Evolutionary conservation across 2,888 invertebrate genomes (phyloP), one percentile per base, ranked within the genome.

Genomic region (Cerastoderma edule): DNA sequence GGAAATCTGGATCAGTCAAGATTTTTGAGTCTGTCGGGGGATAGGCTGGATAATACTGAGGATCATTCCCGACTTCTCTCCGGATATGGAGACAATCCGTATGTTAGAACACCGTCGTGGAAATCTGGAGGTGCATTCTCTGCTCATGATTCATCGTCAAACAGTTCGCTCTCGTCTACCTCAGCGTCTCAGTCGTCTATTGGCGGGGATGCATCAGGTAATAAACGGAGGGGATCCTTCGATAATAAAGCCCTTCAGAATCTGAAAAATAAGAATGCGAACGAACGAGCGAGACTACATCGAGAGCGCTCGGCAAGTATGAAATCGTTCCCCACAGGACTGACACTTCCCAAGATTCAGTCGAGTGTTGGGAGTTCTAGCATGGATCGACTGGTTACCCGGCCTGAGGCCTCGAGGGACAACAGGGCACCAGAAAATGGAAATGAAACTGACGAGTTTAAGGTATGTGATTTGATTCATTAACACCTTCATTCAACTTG

Each of bases 371-470:
- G 72, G 24, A 72, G 76, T 57, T 28, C 83, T 4, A 75, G 80
- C 70, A 73, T 80, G 16, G 85, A 88, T 28, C 57, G 80, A 30
- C 57, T 86, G 46, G 32, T 74, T 13, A 54, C 54, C 24, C 48
- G 68, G 48, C 67, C 32, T 24, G 77, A 72, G 35, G 53, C 65
- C 35, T 74, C 67, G 19, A 66, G 67, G 24, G 70, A 33, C n/a
- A 35, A 28, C 22, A 50, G 64, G 33, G 33, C 19, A 28, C 56
- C 48, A 24, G 65, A 56, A 32, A 75, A 75, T 57, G 75, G 79
- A 60, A 91, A 92, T 83, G 91, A 91, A 76, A 92, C 92, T 16
- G 92, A 92, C 86, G 92, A 92, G 80, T 86, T 87, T 27, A 92
- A 92, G 90, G 92, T 92, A 74, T 85, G 86, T 50, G 8, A 24